phyloP scores from a whole-genome alignment of 1,140 invertebrate species.

The Drosophila teissieri region DNA sequence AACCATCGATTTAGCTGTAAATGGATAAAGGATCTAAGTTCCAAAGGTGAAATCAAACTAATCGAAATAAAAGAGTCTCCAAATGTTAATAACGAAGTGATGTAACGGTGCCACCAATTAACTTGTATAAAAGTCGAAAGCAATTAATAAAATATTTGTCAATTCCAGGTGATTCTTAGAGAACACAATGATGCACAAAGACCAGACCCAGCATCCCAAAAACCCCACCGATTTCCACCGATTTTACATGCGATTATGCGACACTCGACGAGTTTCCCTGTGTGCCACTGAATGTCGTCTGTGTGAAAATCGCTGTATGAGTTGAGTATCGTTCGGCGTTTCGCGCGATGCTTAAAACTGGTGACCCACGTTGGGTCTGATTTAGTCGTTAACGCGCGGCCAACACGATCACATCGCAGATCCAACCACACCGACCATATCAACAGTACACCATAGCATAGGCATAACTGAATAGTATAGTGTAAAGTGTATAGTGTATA shows the following conservation, averaged over 20 bases:
- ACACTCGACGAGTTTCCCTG: slow-evolving; percentile 35
- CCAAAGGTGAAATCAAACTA: not conserved
- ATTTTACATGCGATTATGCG: slow-evolving; percentile 24
- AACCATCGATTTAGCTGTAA: too few relatives aligned
- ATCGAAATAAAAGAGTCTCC: not conserved
- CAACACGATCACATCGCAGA: slow-evolving; percentile 81
- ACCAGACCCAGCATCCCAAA: not conserved
- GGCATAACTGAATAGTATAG: slow-evolving; percentile 1
- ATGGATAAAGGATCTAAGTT: not conserved
- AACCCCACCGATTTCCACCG: not conserved
- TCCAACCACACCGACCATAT: slow-evolving; percentile 8
- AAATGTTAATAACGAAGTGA: too few relatives aligned
- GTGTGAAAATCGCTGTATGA: slow-evolving; percentile 9
- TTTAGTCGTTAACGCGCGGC: slow-evolving; percentile 84
- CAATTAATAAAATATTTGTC: too few relatives aligned
- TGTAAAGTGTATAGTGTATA: slow-evolving; percentile 2
- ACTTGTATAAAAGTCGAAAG: too few relatives aligned
- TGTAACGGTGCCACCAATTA: not conserved
- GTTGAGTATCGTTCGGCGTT: slow-evolving; percentile 53
- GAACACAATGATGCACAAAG: slow-evolving; percentile 28
- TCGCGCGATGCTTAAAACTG: slow-evolving; percentile 79
- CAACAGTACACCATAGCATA: slow-evolving; percentile 9
- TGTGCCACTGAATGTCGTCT: slow-evolving; percentile 2
- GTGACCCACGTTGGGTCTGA: slow-evolving; percentile 76
- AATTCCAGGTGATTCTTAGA: not conserved